These are phyloP conservation scores for Zaprionus davidi DNA, from an alignment of 1,140 invertebrate species.

Conservation along the genomic window DNA sequence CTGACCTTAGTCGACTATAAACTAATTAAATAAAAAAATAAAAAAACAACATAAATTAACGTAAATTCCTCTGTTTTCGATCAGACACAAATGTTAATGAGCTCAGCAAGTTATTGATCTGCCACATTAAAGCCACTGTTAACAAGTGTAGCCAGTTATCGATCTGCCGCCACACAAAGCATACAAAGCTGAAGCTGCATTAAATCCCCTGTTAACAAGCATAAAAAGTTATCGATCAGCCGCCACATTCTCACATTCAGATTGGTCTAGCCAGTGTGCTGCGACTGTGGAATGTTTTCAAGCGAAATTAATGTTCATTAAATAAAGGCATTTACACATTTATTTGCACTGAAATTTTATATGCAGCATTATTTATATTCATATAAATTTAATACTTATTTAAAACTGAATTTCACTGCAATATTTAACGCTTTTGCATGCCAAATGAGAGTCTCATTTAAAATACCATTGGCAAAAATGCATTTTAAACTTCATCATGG, in stretches of 20 bases:
- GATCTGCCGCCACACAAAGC: neutral
- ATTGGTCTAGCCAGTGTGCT: neutral
- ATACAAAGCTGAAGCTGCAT: neutral
- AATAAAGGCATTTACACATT: neutral
- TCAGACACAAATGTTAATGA: no score
- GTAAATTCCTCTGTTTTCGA: neutral
- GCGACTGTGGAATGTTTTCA: neutral
- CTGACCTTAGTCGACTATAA: no score
- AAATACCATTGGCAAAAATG: slow-evolving; percentile 70
- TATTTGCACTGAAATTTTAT: neutral
- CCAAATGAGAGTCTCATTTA: slow-evolving; percentile 55
- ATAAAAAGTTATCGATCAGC: neutral
- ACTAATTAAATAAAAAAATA: no score
- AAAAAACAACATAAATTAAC: no score
- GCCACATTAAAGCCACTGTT: no score
- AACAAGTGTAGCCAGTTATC: neutral
- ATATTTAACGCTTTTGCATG: slow-evolving; percentile 34
- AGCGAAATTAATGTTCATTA: neutral
- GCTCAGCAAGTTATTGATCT: neutral
- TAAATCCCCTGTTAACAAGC: neutral
- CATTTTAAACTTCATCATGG: slow-evolving; percentile 56
- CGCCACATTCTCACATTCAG: neutral
- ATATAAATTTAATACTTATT: neutral
- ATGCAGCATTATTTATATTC: neutral
- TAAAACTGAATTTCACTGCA: slow-evolving; percentile 27